Conservation (phyloP, 2,113 vertebrate species). For the Sphaerodactylus townsendi region DNA sequence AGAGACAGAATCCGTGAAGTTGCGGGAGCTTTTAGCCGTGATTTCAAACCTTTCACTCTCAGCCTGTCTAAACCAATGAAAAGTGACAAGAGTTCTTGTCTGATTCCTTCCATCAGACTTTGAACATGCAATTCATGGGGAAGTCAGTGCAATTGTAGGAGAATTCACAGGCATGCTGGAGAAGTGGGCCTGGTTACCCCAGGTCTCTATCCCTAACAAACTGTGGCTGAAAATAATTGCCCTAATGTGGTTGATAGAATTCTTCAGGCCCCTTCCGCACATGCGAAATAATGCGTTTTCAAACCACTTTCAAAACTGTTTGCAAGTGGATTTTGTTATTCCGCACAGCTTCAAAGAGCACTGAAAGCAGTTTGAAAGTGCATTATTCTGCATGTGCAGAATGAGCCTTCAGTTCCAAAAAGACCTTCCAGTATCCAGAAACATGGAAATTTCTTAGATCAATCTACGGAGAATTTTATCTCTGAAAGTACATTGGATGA, state of each 20-base stretch:
- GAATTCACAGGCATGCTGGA: slow-evolving; percentile 91
- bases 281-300: too few species aligned
- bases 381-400: too few species aligned
- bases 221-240: slow-evolving; percentile 89
- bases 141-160: slow-evolving; percentile 87
- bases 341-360: too few species aligned
- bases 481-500: neutral
- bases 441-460: slow-evolving; percentile 89
- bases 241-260: slow-evolving; percentile 82
- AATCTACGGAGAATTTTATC: slow-evolving; percentile 74
- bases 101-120: slow-evolving; percentile 83
- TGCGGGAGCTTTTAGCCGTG: slow-evolving; percentile 83
- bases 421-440: slow-evolving; percentile 86
- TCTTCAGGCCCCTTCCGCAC: too few species aligned
- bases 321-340: too few species aligned
- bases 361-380: too few species aligned
- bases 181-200: slow-evolving; percentile 87
- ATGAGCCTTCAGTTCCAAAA: slow-evolving; percentile 87
- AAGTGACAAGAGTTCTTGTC: slow-evolving; percentile 92
- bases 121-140: slow-evolving; percentile 81
- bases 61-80: slow-evolving; percentile 90
- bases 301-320: too few species aligned
- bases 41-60: slow-evolving; percentile 85
- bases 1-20: slow-evolving; percentile 90
- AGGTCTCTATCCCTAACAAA: slow-evolving; percentile 91